A percentile compares a stretch with the other conserved stretches of the same genome.
Evolutionary conservation across 2,113 vertebrate genomes (phyloP).

Genomic region (Calyptomena viridis): DNA sequence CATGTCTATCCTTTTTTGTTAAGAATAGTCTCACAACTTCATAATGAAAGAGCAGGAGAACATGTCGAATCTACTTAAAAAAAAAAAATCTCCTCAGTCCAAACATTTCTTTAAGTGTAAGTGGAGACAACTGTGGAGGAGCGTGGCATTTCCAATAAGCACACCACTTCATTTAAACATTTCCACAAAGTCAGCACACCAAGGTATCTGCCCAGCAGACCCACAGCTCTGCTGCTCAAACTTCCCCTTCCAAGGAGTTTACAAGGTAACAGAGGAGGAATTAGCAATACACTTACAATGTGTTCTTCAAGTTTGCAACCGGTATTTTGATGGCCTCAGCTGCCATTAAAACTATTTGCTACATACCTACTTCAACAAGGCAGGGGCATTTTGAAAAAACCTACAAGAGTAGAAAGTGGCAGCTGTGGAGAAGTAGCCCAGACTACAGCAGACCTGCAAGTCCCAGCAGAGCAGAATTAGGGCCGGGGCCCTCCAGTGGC

Average conservation of each 20-base stretch:
- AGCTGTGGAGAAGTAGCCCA: neutral
- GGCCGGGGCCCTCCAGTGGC: neutral
- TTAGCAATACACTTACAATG: neutral
- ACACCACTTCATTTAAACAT: neutral
- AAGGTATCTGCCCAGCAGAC: neutral
- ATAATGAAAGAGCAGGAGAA: neutral
- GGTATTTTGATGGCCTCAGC: neutral
- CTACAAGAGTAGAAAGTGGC: neutral
- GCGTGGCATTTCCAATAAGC: neutral
- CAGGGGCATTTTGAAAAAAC: neutral
- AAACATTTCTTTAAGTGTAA: neutral
- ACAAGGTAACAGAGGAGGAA: neutral
- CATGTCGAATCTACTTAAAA: neutral
- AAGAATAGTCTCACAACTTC: neutral
- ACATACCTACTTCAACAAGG: neutral
- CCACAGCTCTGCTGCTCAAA: neutral
- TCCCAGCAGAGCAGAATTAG: rapidly evolving
- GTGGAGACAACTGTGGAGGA: neutral
- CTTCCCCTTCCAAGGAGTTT: neutral
- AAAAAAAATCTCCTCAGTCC: neutral
- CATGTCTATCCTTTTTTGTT: neutral
- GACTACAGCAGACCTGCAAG: neutral
- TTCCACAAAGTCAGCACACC: neutral
- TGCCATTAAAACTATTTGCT: neutral
- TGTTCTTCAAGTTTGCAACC: neutral